phyloP scores from a whole-genome alignment of 2,113 vertebrate genomes.

The Psephotus haematonotus region DNA sequence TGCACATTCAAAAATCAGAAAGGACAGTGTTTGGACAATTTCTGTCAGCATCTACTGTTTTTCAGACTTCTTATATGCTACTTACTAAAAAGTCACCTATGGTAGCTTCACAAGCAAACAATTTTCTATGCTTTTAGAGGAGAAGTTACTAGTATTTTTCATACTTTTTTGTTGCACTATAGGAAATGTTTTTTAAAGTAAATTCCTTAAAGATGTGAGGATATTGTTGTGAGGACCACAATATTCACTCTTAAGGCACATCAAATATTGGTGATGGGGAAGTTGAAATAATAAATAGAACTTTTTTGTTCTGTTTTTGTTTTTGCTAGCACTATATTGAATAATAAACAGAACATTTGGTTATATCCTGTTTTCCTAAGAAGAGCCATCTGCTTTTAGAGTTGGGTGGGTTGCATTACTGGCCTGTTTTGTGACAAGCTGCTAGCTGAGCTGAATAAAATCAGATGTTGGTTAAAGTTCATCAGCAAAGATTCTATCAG shows the following conservation, averaged over 20 bases:
- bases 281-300: neutral
- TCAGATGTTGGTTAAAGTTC: neutral
- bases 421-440: neutral
- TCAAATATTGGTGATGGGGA: neutral
- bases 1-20: neutral
- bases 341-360: neutral
- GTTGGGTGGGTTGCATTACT: neutral
- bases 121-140: neutral
- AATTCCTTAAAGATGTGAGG: neutral
- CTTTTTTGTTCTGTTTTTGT: neutral
- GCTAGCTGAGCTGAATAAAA: neutral
- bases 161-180: neutral
- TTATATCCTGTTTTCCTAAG: neutral
- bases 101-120: neutral
- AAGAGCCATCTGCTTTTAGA: neutral
- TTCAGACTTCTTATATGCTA: neutral
- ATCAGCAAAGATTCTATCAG: neutral
- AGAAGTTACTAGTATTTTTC: neutral
- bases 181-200: neutral
- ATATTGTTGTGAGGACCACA: neutral
- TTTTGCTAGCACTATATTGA: neutral
- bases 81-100: neutral
- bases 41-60: neutral
- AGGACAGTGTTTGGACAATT: neutral
- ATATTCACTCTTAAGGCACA: neutral